Evolutionary conservation across 2,797 vertebrate genomes (phyloP).

Genomic region (Typhlichthys subterraneus): DNA sequence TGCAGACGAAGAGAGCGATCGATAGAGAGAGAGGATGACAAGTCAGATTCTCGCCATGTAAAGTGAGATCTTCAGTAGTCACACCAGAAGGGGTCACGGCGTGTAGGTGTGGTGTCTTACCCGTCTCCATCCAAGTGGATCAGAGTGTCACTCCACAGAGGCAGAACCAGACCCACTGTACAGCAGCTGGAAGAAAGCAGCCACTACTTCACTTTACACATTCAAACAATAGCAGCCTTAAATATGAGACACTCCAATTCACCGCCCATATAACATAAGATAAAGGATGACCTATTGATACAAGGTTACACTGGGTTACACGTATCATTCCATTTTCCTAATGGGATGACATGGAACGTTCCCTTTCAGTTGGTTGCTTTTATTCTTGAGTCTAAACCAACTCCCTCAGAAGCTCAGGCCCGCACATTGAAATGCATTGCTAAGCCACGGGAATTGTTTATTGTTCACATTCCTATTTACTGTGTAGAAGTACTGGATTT

Average conservation of each 20-base stretch:
- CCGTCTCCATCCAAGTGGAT: slow-evolving; percentile 99
- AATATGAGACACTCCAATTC: slow-evolving; percentile 11
- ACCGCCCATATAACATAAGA: background rate
- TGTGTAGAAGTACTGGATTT: too few relatives aligned
- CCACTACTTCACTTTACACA: background rate
- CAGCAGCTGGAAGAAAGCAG: slow-evolving; percentile 82
- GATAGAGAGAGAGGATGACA: slow-evolving; percentile 7
- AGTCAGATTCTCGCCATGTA: background rate
- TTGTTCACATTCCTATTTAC: too few relatives aligned
- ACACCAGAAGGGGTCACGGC: slow-evolving; percentile 22
- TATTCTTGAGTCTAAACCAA: too few relatives aligned
- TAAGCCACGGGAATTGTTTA: too few relatives aligned
- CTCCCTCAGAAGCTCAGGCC: too few relatives aligned
- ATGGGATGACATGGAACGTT: too few relatives aligned
- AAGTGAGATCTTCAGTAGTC: background rate
- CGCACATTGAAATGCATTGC: too few relatives aligned
- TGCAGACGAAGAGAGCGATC: slow-evolving; percentile 56
- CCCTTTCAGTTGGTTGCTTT: too few relatives aligned
- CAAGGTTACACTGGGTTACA: too few relatives aligned
- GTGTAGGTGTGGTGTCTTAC: slow-evolving; percentile 75
- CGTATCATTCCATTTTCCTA: too few relatives aligned
- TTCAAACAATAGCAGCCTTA: slow-evolving; percentile 46
- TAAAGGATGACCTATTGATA: background rate
- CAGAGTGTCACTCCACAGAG: slow-evolving; percentile 95
- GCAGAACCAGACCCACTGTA: slow-evolving; percentile 93